Base-by-base conservation (phyloP, 2,888 invertebrate genomes). In the Eucriotettix oculatus region DNA sequence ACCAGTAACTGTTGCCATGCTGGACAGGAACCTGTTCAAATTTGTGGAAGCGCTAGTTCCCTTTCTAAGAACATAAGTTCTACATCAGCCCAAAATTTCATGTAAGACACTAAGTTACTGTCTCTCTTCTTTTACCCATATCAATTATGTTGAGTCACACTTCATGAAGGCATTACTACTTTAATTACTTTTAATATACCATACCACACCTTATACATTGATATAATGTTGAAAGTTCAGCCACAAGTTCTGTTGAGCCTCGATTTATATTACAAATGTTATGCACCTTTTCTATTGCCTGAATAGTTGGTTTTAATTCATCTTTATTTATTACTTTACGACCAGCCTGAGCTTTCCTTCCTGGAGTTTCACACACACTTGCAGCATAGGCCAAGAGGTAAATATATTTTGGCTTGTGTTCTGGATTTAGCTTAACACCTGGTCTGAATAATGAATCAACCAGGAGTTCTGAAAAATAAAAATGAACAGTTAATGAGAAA, bases 361-460 rank as follows among this genome's bases (percentile, higher is more conserved):
- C 82, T 61, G 80, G 81, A 1, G 81, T 82, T 72, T 98, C 98
- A 66, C 87, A 88, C 0, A 98, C 95, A 72, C 94, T 92, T 0
- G 95, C 88, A 1, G 96, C 90, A 75, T 97, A 98, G 1, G 96
- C 95, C 68, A 98, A 74, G 61, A 99, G 77, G 73, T 89, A 90
- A 71, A 97, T 90, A 72, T 99, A 99, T 73, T 98, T 98, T 10
- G 92, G 87, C 75, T 96, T 95, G 73, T 97, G 95, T 69, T 98
- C 97, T 0, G 93, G 93, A 75, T 97, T 96, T 60, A 97, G 76
- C 76, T 95, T 93, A 16, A 89, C 86, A n/a, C 90, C 91, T 1
- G 92, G 87, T 72, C 92, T 93, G 72, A 98, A 99, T 11, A 99
- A 76, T 0, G 93, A 85, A 72, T 96, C 96, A 3, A 97, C 90